These are phyloP conservation scores for Achlya flavicornis DNA, from an alignment of 2,888 invertebrate genomes.

Conservation along the genomic window DNA sequence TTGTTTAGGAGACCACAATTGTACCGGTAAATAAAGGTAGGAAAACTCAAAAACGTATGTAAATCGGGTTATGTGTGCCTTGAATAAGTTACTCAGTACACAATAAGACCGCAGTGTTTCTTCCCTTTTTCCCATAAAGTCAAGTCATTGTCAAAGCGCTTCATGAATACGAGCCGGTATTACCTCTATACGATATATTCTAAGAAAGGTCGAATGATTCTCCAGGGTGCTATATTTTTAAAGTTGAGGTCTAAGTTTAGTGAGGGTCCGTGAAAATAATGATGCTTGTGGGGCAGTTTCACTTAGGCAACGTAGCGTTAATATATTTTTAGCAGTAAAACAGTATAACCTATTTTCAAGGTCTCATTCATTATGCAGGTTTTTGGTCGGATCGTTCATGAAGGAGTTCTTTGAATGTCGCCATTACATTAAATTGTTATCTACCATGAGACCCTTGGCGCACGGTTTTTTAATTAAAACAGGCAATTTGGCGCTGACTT, in stretches of 20 bases:
- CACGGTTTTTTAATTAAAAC: conserved; percentile 76
- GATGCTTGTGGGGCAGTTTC: conserved; percentile 32
- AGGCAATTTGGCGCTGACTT: conserved; percentile 70
- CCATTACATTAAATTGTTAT: conserved; percentile 76
- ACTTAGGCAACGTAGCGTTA: conserved; percentile 21
- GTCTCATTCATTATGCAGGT: conserved; percentile 68
- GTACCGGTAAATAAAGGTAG: conserved; percentile 59
- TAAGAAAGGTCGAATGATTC: conserved; percentile 36
- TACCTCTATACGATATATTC: conserved; percentile 31
- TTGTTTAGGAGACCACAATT: conserved; percentile 53
- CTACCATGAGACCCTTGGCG: conserved; percentile 64
- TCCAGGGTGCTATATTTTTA: conserved; percentile 28
- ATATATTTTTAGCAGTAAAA: conserved; percentile 26
- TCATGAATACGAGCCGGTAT: conserved; percentile 45
- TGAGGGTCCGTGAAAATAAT: conserved; percentile 32
- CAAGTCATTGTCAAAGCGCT: conserved; percentile 43
- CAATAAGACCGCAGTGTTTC: conserved; percentile 46
- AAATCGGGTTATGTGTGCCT: conserved; percentile 62
- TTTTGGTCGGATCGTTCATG: conserved; percentile 62
- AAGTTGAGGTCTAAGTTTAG: conserved; percentile 28
- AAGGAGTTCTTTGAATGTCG: conserved; percentile 70
- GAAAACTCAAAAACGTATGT: conserved; percentile 58
- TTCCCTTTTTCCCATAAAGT: conserved; percentile 36
- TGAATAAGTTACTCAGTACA: conserved; percentile 58
- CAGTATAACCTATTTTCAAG: conserved; percentile 9